phyloP scores from a whole-genome alignment of 2,888 invertebrate species.

The Buathra laborator region DNA sequence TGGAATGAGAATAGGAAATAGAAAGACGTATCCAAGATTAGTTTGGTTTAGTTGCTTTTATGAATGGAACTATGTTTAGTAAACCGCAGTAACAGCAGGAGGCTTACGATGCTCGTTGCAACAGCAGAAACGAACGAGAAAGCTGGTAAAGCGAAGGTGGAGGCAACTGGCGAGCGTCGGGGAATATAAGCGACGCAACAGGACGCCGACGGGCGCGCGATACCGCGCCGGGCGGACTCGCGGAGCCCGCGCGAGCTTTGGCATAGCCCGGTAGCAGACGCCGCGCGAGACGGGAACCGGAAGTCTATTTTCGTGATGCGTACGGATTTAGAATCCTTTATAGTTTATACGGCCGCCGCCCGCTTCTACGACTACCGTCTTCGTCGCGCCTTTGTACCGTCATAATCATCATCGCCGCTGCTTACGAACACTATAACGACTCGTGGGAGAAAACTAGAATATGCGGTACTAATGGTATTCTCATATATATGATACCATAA shows the following conservation, averaged over 20 bases:
- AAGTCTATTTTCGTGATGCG: slow-evolving; percentile 84
- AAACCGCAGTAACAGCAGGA: slow-evolving; percentile 70
- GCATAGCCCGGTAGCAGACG: slow-evolving; percentile 83
- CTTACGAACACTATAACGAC: neutral
- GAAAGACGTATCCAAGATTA: slow-evolving; percentile 70
- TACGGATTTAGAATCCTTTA: slow-evolving; percentile 85
- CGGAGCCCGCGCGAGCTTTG: slow-evolving; percentile 72
- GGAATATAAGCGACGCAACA: slow-evolving; percentile 23
- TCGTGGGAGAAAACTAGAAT: neutral
- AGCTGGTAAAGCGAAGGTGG: slow-evolving; percentile 49
- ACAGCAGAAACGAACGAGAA: slow-evolving; percentile 27
- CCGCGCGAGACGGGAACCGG: slow-evolving; percentile 84
- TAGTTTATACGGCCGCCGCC: slow-evolving; percentile 78
- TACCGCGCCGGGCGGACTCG: slow-evolving; percentile 52
- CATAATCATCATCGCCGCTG: slow-evolving; percentile 1
- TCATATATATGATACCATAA: neutral
- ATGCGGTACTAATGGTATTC: neutral
- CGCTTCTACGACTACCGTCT: slow-evolving; percentile 25
- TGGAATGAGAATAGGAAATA: neutral
- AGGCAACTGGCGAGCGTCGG: slow-evolving; percentile 34
- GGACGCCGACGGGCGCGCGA: slow-evolving; percentile 23
- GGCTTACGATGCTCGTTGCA: slow-evolving; percentile 60
- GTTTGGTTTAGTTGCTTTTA: slow-evolving; percentile 73
- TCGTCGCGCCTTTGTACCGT: slow-evolving; percentile 6
- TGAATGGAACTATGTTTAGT: slow-evolving; percentile 80